A percentile compares a stretch with the other conserved stretches of the same genome.
Conservation (phyloP, 2,888 invertebrate species). For the Bimastos eiseni region DNA sequence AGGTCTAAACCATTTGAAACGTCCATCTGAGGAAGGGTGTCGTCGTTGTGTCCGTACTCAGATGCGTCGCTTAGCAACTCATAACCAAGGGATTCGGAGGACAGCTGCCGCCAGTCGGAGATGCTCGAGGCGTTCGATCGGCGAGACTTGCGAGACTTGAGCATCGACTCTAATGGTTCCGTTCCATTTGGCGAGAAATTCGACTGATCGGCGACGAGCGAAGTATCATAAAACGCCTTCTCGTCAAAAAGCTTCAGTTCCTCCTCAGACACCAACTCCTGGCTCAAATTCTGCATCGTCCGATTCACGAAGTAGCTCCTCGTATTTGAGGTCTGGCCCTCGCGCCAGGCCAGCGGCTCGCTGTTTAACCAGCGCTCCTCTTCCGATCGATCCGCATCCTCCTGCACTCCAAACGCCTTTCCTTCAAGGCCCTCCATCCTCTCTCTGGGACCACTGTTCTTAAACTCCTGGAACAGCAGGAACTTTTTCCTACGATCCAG, state of each 20-base stretch:
- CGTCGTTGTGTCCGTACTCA: neutral
- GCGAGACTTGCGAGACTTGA: neutral
- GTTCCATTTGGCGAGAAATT: neutral
- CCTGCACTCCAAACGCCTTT: neutral
- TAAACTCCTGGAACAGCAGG: neutral
- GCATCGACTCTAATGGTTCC: neutral
- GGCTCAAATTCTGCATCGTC: neutral
- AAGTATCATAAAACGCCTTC: neutral
- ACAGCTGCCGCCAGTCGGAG: neutral
- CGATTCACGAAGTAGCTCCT: neutral
- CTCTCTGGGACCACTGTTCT: neutral
- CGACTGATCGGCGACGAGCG: neutral
- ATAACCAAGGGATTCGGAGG: slow-evolving; percentile 1
- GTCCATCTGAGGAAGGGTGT: neutral
- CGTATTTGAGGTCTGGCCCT: neutral
- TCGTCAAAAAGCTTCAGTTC: slow-evolving; percentile 8
- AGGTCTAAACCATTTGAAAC: neutral
- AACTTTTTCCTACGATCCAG: neutral
- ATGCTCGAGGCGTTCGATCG: neutral
- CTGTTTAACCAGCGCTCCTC: neutral
- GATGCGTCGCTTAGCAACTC: slow-evolving; percentile 23
- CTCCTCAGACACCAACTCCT: neutral
- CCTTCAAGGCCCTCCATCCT: neutral
- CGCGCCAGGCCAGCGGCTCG: neutral
- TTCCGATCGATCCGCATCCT: neutral